Base-by-base conservation (phyloP, 2,113 vertebrate genomes). In the Taurulus bubalis region DNA sequence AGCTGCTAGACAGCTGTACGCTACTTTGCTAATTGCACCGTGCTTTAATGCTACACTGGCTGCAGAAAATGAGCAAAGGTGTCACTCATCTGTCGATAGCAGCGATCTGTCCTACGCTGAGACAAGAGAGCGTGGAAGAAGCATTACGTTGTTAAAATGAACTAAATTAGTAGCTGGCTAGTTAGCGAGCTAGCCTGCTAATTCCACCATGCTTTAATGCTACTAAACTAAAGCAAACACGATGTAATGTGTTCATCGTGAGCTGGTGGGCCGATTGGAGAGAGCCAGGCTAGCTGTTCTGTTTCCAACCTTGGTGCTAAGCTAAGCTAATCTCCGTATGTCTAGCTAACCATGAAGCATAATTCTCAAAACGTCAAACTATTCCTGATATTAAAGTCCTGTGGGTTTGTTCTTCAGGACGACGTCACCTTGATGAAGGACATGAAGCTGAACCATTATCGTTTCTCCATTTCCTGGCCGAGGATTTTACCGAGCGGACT, bases 391-490 rank as follows among this genome's bases (percentile, higher is more conserved):
- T 51, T 51, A 1, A 67, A 67, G 16, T 47, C 28, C 6, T 42
- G 62, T 24, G n/a, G 0, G 2, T 26, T 12, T 86, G 76, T 58
- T 82, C 69, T 79, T 1, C 77, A 98, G 97, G 97, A 98, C 18
- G 97, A 98, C 71, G 82, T 97, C 1, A 56, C 49, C 66, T 47
- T 98, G 66, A 95, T 98, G 92, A 96, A 95, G 86, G 96, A 97
- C 71, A 91, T 98, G 86, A 95, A 93, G 11, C 86, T 97, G 65
- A 95, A 94, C 82, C 97, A 98, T 83, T 98, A 98, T 72, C 94
- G 95, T 2, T 94, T 98, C 87, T 99, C 97, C 28, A 95, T 98
- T 75, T 98, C 97, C n/a, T 99, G 97, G 97, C 96, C 97, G 12
- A 90, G 96, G 84, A 95, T 98, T 66, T 92, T 98, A 84, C 97